A percentile compares a stretch with the other conserved stretches of the same genome.
phyloP scores from a whole-genome alignment of 2,888 invertebrate genomes.

The Diaprepes abbreviatus region DNA sequence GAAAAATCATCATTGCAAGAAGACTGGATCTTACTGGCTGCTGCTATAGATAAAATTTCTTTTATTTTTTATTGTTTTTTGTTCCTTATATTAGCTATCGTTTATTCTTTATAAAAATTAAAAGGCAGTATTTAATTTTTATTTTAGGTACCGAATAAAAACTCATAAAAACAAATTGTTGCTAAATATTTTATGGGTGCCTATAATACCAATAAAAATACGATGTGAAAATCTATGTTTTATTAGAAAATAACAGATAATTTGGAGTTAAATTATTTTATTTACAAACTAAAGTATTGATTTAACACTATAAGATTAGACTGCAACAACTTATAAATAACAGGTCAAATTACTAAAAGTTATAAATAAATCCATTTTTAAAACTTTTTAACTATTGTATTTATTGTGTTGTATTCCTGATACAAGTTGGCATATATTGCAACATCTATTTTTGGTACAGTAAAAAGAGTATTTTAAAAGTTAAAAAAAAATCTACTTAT shows the following conservation, averaged over 20 bases:
- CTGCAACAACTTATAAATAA: background rate
- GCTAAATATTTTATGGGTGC: background rate
- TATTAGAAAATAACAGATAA: slow-evolving; percentile 7
- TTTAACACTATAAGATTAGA: background rate
- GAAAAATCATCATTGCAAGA: slow-evolving; percentile 66
- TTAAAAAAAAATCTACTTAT: no score
- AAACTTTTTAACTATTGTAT: no score
- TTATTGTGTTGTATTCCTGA: no score
- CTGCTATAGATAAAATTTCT: slow-evolving; percentile 74
- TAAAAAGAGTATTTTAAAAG: no score
- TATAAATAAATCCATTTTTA: no score
- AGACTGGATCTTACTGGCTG: slow-evolving; percentile 77
- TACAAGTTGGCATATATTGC: no score
- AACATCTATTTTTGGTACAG: no score
- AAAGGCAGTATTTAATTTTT: background rate
- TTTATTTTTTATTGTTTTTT: slow-evolving; percentile 72
- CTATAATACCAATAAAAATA: background rate
- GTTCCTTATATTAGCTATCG: slow-evolving; percentile 70
- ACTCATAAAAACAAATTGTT: no score
- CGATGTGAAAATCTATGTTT: background rate
- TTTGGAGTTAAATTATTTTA: background rate
- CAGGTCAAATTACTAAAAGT: no score
- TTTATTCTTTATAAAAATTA: slow-evolving; percentile 65
- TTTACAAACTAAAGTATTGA: slow-evolving; percentile 6
- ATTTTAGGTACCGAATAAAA: no score